These are phyloP conservation scores for Burhinus bistriatus DNA, from an alignment of 2,113 vertebrate genomes.

Conservation along the genomic window DNA sequence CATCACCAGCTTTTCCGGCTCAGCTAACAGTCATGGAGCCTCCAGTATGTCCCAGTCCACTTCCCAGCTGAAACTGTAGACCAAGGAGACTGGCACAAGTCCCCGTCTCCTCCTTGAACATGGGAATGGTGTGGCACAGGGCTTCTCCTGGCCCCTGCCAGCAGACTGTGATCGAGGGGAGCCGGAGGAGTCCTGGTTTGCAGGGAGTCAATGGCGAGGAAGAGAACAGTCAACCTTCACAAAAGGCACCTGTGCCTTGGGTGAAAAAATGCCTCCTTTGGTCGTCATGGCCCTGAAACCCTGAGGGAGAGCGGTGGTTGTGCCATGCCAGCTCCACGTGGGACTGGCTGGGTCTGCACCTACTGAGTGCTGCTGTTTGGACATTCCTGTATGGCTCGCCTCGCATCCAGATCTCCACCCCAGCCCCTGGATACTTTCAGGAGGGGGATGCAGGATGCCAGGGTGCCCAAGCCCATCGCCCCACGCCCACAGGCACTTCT, in stretches of 20 bases:
- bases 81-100: not conserved
- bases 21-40: not conserved
- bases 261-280: not conserved
- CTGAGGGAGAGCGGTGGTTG: not conserved
- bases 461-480: rapidly evolving
- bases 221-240: not conserved
- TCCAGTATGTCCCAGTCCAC: not conserved
- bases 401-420: not conserved
- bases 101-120: not conserved
- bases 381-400: rapidly evolving
- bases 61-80: not conserved
- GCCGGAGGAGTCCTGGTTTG: rapidly evolving
- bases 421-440: not conserved
- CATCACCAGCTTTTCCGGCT: not conserved
- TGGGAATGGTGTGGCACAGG: not conserved
- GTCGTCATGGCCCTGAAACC: not conserved
- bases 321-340: not conserved
- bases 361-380: not conserved
- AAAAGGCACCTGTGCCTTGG: rapidly evolving
- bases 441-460: not conserved
- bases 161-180: rapidly evolving
- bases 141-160: not conserved
- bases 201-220: not conserved
- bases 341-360: not conserved
- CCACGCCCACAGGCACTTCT: not conserved